Evolutionary conservation across 2,113 vertebrate species (phyloP), one percentile per base, ranked within the genome.

Genomic region (Oncorhynchus keta): DNA sequence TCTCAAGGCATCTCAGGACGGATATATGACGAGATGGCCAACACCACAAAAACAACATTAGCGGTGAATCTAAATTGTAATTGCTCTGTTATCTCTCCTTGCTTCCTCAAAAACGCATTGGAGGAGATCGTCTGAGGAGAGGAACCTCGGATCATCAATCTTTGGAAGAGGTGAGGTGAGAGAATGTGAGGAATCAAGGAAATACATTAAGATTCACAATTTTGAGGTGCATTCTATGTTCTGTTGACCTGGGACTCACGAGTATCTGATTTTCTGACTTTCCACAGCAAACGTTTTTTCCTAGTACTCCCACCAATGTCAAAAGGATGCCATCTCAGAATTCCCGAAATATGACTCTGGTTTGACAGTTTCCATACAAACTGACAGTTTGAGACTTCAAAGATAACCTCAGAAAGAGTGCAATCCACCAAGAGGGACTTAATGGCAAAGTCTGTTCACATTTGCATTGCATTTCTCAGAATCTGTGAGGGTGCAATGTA

Each of bases 401-500:
- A 32, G 61, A 55, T 14, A 18, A 55, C 16, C 11, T 35, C 69
- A 61, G 30, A 73, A 61, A 65, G 14, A 73, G 75, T 66, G 70
- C 75, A 71, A 22, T 57, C 24, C 49, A 2, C 26, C 68, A 30
- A 71, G 24, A 26, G 70, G 55, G 9, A 45, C 39, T 45, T 45
- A 45, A 45, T 45, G 8, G 71, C n/a, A 7, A 62, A 62, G 59
- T 16, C 18, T 62, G 59, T 55, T 55, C 59, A 62, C 59, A 22
- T 62, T 62, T 62, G 20, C 59, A 62, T 24, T 62, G n/a, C 9
- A 24, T 22, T 62, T 2, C 73, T 66, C 70, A 28, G n/a, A 51
- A 79, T 62, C 78, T 51, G 57, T 67, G 59, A 76, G 79, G 70
- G 71, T 72, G 72, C 12, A 26, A 57, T 76, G 28, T 72, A 75